A percentile compares a stretch with the other conserved stretches of the same genome.
These are phyloP conservation scores for Acanthochromis polyacanthus DNA, from an alignment of 2,113 vertebrate genomes.

Conservation along the genomic window DNA sequence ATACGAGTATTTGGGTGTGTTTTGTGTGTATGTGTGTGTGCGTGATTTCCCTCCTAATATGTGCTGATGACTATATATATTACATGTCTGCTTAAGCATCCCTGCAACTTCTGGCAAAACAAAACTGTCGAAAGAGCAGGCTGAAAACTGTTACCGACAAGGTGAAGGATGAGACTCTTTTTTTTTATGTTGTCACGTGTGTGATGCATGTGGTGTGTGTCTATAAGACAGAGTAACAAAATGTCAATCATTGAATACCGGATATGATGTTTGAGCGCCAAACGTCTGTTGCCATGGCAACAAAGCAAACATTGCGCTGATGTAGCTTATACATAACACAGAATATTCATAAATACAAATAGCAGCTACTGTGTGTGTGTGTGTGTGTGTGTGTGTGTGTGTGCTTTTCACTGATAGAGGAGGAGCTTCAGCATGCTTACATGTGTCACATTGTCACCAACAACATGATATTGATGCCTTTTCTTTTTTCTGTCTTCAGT, in stretches of 20 bases:
- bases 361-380: slow-evolving; percentile 8
- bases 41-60: slow-evolving; percentile 1
- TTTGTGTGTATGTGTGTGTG: not conserved
- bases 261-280: slow-evolving; percentile 77
- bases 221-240: slow-evolving; percentile 53
- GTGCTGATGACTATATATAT: slow-evolving; percentile 17
- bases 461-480: slow-evolving; percentile 15
- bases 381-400: slow-evolving; percentile 9
- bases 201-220: slow-evolving; percentile 35
- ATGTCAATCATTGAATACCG: slow-evolving; percentile 75
- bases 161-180: slow-evolving; percentile 51
- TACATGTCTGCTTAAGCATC: slow-evolving; percentile 5
- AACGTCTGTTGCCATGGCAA: slow-evolving; percentile 84
- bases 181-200: slow-evolving; percentile 48
- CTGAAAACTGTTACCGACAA: slow-evolving; percentile 25
- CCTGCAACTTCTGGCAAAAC: slow-evolving; percentile 26
- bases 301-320: slow-evolving; percentile 79
- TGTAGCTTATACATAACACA: slow-evolving; percentile 61
- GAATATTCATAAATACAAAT: slow-evolving; percentile 70
- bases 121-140: slow-evolving; percentile 12
- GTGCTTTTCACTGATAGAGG: slow-evolving; percentile 28
- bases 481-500: not conserved
- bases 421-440: slow-evolving; percentile 41
- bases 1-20: not conserved
- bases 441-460: slow-evolving; percentile 38